Conservation (phyloP, 2,888 invertebrate genomes). For the Drosophila anomelani region DNA sequence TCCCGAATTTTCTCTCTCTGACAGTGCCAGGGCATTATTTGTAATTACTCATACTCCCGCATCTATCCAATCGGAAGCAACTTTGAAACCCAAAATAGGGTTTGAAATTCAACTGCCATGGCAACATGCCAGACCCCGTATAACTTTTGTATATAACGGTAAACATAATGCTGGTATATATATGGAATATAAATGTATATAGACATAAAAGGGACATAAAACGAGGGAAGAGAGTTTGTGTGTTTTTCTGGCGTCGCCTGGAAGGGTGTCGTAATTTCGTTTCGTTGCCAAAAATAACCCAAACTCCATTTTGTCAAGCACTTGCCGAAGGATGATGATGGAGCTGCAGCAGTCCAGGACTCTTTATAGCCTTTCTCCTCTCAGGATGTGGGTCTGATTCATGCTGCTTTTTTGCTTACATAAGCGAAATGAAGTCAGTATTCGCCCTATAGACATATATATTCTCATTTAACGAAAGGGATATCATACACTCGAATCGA, state of each 20-base stretch:
- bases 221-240: conserved; percentile 23
- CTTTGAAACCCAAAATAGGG: conserved; percentile 82
- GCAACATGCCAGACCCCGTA: conserved; percentile 50
- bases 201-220: conserved; percentile 28
- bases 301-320: conserved; percentile 74
- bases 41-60: conserved; percentile 81
- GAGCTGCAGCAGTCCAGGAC: neutral
- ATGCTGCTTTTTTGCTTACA: conserved; percentile 30
- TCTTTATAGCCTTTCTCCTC: conserved; percentile 23
- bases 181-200: conserved; percentile 10
- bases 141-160: conserved; percentile 44
- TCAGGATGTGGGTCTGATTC: conserved; percentile 42
- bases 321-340: conserved; percentile 34
- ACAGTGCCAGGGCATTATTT: conserved; percentile 65
- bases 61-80: conserved; percentile 82
- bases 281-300: conserved; percentile 75
- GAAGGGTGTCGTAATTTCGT: conserved; percentile 81
- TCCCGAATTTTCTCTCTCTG: conserved; percentile 8
- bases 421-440: conserved; percentile 65
- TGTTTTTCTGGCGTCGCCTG: conserved; percentile 39
- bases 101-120: conserved; percentile 72
- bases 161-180: conserved; percentile 25
- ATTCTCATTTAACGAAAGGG: conserved; percentile 24
- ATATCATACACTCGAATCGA: conserved; percentile 13
- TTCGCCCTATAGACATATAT: conserved; percentile 61